A percentile compares a stretch with the other conserved stretches of the same genome.
phyloP scores from a whole-genome alignment of 2,797 vertebrate genomes.

The Dicrostonyx torquatus region DNA sequence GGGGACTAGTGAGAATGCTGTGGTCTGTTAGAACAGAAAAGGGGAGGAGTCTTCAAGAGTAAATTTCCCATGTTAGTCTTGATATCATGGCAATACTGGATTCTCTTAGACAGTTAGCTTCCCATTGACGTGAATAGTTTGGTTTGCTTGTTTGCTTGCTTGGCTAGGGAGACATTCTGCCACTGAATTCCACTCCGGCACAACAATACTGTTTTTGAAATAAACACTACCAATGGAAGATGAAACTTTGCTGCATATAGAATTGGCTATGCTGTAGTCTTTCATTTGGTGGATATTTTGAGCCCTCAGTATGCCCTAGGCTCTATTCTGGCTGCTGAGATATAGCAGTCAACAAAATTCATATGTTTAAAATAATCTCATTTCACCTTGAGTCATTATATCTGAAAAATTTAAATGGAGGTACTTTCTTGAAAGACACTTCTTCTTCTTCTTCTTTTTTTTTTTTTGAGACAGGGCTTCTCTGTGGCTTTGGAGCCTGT shows the following conservation, averaged over 20 bases:
- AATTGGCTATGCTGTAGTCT: background rate
- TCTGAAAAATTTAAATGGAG: background rate
- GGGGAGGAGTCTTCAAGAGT: background rate
- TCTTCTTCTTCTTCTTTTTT: too few species aligned
- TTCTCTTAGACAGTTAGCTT: constrained; percentile 12
- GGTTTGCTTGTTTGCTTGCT: background rate
- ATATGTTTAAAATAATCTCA: constrained; percentile 24
- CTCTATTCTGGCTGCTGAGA: constrained; percentile 27
- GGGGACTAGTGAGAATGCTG: constrained; percentile 25
- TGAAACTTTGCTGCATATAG: background rate
- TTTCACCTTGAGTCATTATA: constrained; percentile 57
- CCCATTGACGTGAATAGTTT: constrained; percentile 2
- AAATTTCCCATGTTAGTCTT: constrained; percentile 28
- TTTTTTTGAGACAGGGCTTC: too few species aligned
- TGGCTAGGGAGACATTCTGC: background rate
- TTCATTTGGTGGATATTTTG: background rate
- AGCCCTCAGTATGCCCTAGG: background rate
- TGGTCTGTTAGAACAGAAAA: constrained; percentile 30
- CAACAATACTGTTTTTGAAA: constrained; percentile 9
- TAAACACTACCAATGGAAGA: constrained; percentile 16
- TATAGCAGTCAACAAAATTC: constrained; percentile 18
- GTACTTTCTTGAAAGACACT: constrained; percentile 7
- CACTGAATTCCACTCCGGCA: background rate
- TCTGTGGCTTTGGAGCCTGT: too few species aligned
- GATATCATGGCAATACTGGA: background rate